Evolutionary conservation across 2,888 invertebrate species (phyloP), one percentile per base, ranked within the genome.

Genomic region (Taphrorychus bicolor): DNA sequence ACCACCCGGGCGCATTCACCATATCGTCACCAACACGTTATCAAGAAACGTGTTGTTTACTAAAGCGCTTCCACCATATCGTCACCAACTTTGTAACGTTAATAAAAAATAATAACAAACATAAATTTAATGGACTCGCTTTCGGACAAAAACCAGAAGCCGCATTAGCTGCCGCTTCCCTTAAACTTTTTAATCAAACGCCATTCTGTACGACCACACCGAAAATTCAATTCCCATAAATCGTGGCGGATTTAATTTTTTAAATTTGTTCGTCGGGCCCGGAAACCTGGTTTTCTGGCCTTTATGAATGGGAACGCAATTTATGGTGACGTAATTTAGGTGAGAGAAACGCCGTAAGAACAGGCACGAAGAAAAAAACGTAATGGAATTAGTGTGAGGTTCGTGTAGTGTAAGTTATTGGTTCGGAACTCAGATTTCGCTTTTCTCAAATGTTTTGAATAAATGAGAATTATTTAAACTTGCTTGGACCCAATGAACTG

Each of bases 131-230:
- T 32, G 7, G 9, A 32, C 32, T 32, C 32, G 32, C n/a, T n/a
- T n/a, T 32, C 32, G 1, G 11, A 32, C 32, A 32, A 32, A 32
- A 32, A 11, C 7, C 9, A 32, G 32, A 1, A 7, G 7, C 9
- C 11, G 2, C 32, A 32, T 32, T 32, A 32, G 32, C 3, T 7
- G 11, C 32, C n/a, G n/a, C n/a, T n/a, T 52, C 52, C 41, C 54
- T 61, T 53, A 61, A 61, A 61, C 42, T 61, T 61, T 61, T 61
- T 61, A 61, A 61, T 61, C 61, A 61, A 61, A 42, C 53, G 40
- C 51, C 51, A 24, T 59, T 53, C 54, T 54, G 16, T 16, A 53
- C 45, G 52, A 11, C 24, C 32, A 23, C 52, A 54, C 61, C 45
- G 53, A 42, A 61, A 54, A 61, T 53, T 54, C 53, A 45, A 58